These are phyloP conservation scores for Drosophila robusta DNA, from an alignment of 2,888 invertebrate species.

Conservation along the genomic window DNA sequence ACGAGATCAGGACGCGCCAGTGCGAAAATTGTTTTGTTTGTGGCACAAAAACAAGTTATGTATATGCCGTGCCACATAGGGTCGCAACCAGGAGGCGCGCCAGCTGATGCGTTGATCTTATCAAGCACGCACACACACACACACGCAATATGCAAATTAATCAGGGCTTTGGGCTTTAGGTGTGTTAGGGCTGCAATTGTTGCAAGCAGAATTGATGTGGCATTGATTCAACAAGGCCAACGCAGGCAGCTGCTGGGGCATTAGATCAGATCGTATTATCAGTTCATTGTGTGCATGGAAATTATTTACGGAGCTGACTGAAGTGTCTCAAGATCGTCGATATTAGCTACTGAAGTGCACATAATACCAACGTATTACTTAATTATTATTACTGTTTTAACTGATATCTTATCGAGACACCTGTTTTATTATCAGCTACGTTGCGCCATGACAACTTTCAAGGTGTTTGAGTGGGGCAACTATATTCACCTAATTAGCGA, in stretches of 20 bases:
- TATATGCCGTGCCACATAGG: conserved; percentile 8
- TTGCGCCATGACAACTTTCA: conserved; percentile 20
- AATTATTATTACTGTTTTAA: conserved; percentile 15
- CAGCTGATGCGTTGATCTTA: conserved; percentile 75
- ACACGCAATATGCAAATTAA: conserved; percentile 76
- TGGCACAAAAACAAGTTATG: conserved; percentile 70
- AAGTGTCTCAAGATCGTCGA: conserved; percentile 6
- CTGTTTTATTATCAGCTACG: conserved; percentile 39
- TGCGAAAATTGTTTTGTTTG: conserved; percentile 74
- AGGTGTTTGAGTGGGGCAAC: conserved; percentile 30
- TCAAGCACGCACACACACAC: conserved; percentile 37
- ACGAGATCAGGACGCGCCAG: conserved; percentile 51
- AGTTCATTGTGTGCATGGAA: neutral
- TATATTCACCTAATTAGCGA: conserved; percentile 11
- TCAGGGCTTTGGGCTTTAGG: conserved; percentile 41
- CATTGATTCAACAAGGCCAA: conserved; percentile 47
- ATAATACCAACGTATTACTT: conserved; percentile 13
- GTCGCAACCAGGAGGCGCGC: conserved; percentile 8
- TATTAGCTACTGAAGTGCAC: neutral
- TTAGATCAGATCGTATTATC: conserved; percentile 29
- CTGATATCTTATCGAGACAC: conserved; percentile 49
- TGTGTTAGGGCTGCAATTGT: conserved; percentile 35
- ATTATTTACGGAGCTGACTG: conserved; percentile 5
- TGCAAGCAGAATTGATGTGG: too few species aligned
- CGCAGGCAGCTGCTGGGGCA: conserved; percentile 54